Conservation (phyloP, 2,113 vertebrate genomes). For the Aptenodytes forsteri region DNA sequence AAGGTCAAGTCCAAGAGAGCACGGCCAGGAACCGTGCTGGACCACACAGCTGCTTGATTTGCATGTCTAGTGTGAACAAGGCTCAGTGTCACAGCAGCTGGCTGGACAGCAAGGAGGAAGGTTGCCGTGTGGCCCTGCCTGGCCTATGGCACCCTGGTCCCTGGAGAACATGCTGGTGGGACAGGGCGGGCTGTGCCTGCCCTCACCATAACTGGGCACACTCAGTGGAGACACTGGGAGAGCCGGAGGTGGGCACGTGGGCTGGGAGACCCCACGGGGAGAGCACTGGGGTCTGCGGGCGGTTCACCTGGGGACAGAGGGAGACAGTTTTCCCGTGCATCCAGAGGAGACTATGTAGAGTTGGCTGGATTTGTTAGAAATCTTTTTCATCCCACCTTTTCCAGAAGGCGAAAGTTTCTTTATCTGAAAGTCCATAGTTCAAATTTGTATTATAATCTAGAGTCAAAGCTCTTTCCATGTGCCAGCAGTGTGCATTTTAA, state of each 20-base stretch:
- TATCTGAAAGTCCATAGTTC: not conserved
- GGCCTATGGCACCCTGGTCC: not conserved
- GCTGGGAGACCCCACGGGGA: not conserved
- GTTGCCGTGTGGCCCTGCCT: not conserved
- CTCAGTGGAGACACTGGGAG: not conserved
- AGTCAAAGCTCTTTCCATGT: not conserved
- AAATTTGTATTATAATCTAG: not conserved
- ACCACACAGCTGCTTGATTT: not conserved
- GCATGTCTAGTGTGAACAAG: not conserved
- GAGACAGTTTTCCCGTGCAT: not conserved
- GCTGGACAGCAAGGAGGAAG: not conserved
- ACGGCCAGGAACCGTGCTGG: rapidly evolving
- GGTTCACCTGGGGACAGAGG: not conserved
- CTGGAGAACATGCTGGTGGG: not conserved
- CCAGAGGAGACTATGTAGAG: not conserved
- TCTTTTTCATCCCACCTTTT: not conserved
- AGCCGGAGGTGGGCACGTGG: rapidly evolving
- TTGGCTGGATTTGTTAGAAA: not conserved
- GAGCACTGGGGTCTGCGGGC: rapidly evolving
- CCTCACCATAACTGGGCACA: not conserved
- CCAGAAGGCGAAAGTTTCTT: not conserved
- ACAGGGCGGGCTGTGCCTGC: not conserved
- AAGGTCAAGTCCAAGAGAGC: not conserved
- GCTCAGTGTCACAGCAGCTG: not conserved
- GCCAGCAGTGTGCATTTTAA: not conserved